Evolutionary conservation across 2,113 vertebrate species (phyloP).

Genomic region (Anseranas semipalmata): DNA sequence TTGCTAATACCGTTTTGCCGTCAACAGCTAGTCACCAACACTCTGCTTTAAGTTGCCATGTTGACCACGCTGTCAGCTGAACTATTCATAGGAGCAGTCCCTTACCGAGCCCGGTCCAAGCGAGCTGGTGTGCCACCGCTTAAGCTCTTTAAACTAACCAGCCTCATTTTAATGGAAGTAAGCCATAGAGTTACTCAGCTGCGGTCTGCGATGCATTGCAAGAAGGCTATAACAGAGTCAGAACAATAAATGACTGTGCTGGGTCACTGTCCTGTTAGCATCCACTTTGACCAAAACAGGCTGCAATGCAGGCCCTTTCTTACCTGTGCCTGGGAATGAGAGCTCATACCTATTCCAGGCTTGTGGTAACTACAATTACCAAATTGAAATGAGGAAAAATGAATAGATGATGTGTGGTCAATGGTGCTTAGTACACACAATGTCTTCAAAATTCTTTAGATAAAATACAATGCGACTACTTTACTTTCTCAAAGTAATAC

Average conservation of each 20-base stretch:
- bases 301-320: background rate
- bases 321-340: background rate
- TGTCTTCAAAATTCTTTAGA: background rate
- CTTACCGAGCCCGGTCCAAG: accelerated
- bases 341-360: background rate
- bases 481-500: background rate
- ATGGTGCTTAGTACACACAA: background rate
- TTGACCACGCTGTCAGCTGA: background rate
- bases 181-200: background rate
- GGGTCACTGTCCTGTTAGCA: background rate
- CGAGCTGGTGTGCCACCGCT: background rate
- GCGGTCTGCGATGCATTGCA: background rate
- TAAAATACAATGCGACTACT: background rate
- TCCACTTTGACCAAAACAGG: background rate
- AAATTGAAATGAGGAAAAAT: background rate
- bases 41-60: background rate
- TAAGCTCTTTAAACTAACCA: background rate
- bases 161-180: background rate
- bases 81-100: accelerated
- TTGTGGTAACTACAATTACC: background rate
- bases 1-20: background rate
- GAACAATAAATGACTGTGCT: accelerated
- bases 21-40: background rate
- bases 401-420: background rate
- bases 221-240: background rate